Evolutionary conservation across 2,113 vertebrate genomes (phyloP).

Genomic region (Eulacestoma nigropectus): DNA sequence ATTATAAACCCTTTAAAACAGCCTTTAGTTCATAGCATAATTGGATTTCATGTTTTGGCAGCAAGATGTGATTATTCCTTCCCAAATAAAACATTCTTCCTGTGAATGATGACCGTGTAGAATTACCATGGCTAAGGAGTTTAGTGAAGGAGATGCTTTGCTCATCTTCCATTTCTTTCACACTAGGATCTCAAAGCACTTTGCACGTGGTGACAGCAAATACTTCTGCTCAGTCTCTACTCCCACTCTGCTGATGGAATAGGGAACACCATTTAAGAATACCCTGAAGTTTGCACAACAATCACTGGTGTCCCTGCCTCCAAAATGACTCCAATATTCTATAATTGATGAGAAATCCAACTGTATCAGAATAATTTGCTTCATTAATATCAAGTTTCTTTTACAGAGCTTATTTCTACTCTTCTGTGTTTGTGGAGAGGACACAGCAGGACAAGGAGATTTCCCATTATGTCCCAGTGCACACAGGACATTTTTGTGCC

Average conservation of each 20-base stretch:
- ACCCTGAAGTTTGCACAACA: background rate
- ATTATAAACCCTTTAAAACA: constrained; percentile 45
- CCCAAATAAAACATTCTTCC: constrained; percentile 50
- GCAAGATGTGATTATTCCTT: constrained; percentile 51
- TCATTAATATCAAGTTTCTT: background rate
- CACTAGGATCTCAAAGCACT: background rate
- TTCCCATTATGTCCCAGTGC: background rate
- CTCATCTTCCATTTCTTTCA: background rate
- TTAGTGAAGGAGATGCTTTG: constrained; percentile 33
- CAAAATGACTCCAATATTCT: background rate
- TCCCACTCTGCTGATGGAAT: background rate
- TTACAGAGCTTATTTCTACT: background rate
- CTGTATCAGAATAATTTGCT: background rate
- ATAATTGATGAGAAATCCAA: background rate
- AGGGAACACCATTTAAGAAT: background rate
- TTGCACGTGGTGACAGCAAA: background rate
- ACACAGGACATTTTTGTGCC: background rate
- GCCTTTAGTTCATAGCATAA: constrained; percentile 56
- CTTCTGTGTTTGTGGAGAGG: background rate
- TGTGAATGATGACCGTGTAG: constrained; percentile 53
- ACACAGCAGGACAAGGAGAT: background rate
- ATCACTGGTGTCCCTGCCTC: background rate
- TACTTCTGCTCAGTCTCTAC: background rate
- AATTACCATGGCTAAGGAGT: constrained; percentile 64
- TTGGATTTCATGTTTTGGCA: constrained; percentile 67